Base-by-base conservation (phyloP, 2,888 invertebrate species). In the Pachymerium ferrugineum region DNA sequence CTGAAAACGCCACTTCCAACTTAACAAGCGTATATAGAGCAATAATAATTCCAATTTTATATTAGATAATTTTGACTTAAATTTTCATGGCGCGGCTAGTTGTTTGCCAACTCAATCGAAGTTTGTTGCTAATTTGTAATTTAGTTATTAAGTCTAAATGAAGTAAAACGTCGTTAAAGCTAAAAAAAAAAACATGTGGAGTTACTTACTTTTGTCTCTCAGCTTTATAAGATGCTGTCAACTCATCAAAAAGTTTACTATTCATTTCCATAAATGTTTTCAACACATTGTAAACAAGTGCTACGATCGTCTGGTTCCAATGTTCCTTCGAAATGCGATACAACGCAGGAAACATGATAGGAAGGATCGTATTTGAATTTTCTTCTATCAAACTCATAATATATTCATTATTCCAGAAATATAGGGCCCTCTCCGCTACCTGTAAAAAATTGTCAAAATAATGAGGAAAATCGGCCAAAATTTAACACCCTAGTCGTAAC, bases 201-300 rank as follows among this genome's bases (percentile, higher is more conserved):
- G 4, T 19, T 22, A 87, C 90, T 89, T 85, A 98, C 98, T 96
- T 97, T 89, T 97, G 97, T 85, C 97, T 87, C 86, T 99, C 98
- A 81, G 95, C 93, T 87, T 99, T 99, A 86, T 98, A 99, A 85
- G 94, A 94, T 81, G 96, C 92, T 82, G 98, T 94, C 84, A 99
- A 89, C 86, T 99, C 98, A 84, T 99, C 99, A 83, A 99, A 99
- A 79, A 99, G 88, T 85, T 97, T 97, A 82, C 97, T 97, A 87
- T 99, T 99, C 98, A 99, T 99, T 86, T 99, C 99, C 99, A 99
- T 99, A 86, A 99, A 99, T 74, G 98, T 92, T 86, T 99, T 99
- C 81, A 99, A 90, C 82, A 99, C 99, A 85, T 99, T 99, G 87
- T 99, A 99, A 80, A 99, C 97, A 81, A 99, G 90, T 76, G 97